Evolutionary conservation across 2,888 invertebrate genomes (phyloP), one percentile per base, ranked within the genome.

Genomic region (Linnaemya vulpina): DNA sequence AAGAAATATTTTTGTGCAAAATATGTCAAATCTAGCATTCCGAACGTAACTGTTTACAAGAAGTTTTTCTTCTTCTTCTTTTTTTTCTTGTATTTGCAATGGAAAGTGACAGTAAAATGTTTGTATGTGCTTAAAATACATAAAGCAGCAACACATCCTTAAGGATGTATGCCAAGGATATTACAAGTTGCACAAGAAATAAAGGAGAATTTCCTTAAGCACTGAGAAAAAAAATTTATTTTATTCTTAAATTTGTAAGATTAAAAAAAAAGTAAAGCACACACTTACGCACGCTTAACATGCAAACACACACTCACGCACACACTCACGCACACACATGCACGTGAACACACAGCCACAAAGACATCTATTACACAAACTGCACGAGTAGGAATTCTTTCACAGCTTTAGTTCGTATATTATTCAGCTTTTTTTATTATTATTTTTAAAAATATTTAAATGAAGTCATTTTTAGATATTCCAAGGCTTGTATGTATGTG

Each of bases 111-210:
- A 83, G 71, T 77, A 77, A 83, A 70, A 65, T 83, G 76, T 51
- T 63, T 81, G 60, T 53, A 35, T 82, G 35, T 65, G 65, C 71
- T 71, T 71, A 58, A 58, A 62, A 80, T 15, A 38, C 13, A 71
- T 17, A 71, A 75, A 71, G 49, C 60, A 76, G 63, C 58, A 71
- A 82, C 76, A 82, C 71, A 76, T 82, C 76, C 82, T 83, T 83
- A 77, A 83, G 82, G 82, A 83, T 83, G 82, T 83, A 67, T 77
- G 82, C 82, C 82, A 83, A 83, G 82, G 82, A 83, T 83, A 77
- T 76, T 82, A 65, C 35, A 82, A 67, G 74, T 80, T 74, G 25
- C 55, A 55, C n/a, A 46, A 71, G 46, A 40, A 58, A 70, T 25
- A 71, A 58, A 67, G 58, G 30, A 70, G 71, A 63, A 67, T 73